Base-by-base conservation (phyloP, 1,140 invertebrate species). In the Drosophila pandora region DNA sequence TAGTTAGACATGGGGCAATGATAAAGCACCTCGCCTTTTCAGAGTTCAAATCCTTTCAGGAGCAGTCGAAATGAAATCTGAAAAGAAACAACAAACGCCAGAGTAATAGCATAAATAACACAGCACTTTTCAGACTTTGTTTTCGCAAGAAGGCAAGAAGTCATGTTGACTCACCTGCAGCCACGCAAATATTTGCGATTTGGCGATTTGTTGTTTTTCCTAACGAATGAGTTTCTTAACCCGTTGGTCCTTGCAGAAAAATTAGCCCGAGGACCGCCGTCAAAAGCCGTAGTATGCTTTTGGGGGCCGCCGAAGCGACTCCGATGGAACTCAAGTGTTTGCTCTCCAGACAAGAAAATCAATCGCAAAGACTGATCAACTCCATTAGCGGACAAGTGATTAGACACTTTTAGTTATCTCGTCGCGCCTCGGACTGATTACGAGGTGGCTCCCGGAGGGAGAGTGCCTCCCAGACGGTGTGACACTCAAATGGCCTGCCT, bases 151-250 rank as follows among this genome's bases (percentile, higher is more conserved):
- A 25, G 39, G 13, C 64, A 64, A n/a, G n/a, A n/a, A n/a, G 58
- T 39, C 57, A 61, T 55, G 56, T 55, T 73, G 53, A n/a, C 28
- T 55, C 75, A 56, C 48, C 52, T 61, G 56, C 68, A 69, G 55
- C 25, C 37, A 54, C 21, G 32, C 49, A 69, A 49, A 49, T 41
- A 71, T 39, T 47, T 50, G 39, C 22, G n/a, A 9, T 23, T 54
- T 47, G 67, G 71, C n/a, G 78, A 61, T 52, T 75, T 74, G 53
- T 78, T 78, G 70, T 70, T 70, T 59, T 70, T 41, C 41, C 39
- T 72, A 64, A 82, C 57, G 74, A 71, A 88, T 82, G 75, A 53
- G 74, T 72, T 82, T 43, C 60, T 68, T 76, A 75, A 67, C 74
- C 75, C 78, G 47, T 78, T 64, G 34, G 34, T 37, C 22, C 25